Evolutionary conservation across 2,113 vertebrate genomes (phyloP), one percentile per base, ranked within the genome.

Genomic region (Pardalotus punctatus): DNA sequence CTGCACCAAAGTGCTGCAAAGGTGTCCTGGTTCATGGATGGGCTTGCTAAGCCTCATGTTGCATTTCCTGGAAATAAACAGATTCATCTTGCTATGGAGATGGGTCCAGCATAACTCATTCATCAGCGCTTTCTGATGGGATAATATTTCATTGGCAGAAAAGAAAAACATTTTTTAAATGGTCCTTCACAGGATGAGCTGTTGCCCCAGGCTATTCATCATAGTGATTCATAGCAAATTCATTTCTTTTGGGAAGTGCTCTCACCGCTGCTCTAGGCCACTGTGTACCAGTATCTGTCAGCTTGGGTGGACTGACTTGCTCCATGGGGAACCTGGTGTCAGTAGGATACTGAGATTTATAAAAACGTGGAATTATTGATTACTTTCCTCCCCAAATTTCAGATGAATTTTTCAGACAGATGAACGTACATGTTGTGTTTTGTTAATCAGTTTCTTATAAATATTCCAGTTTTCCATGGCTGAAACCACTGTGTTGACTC

Each of bases 31-130:
- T 25, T 73, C 69, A 50, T 2, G 5, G 51, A 23, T 33, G 3
- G 1, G n/a, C 45, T 86, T 0, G 0, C 58, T 71, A 35, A 88
- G 17, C 29, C 58, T 86, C 67, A 31, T 0, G 0, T 14, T 43
- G 17, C 19, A 11, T 69, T 74, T 64, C 23, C 36, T 69, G 65
- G 50, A 60, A 74, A 74, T 3, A 93, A 43, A 24, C 42, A 91
- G 60, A 50, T 78, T 45, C 33, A 36, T 84, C 51, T 74, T 62
- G 20, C 81, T 54, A 12, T 7, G 5, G 64, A 69, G 67, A 53
- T 64, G 51, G 69, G 35, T 66, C 51, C 65, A 40, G 11, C 0
- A 7, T 50, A 91, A 54, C 33, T 87, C 61, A 85, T 94, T 84
- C 28, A 83, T 95, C 86, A 83, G 14, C 2, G 3, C 54, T 65